Evolutionary conservation across 2,888 invertebrate genomes (phyloP), one percentile per base, ranked within the genome.

Genomic region (Kryphioiulus occultus): DNA sequence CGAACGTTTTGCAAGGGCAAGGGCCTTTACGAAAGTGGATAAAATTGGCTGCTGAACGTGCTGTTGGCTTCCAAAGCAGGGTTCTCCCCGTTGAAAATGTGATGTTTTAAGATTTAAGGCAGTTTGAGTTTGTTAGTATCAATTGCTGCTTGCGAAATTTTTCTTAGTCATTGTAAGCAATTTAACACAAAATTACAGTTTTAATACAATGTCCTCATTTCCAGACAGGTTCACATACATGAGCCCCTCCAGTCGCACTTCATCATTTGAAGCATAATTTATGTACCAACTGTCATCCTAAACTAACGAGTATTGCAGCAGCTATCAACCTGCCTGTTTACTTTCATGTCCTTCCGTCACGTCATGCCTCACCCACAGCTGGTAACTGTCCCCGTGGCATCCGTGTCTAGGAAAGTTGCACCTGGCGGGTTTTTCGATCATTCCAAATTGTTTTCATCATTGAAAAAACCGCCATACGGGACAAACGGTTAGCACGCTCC

Each of bases 401-500:
- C 59, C 59, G n/a, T n/a, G n/a, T n/a, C 7, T 22, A 59, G 59
- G 59, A 59, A 59, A n/a, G 59, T 59, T 59, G 22, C 59, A 59
- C 59, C 59, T 59, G 59, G 22, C 59, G 59, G 4, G 19, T 59
- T 59, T 59, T 59, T 7, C n/a, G n/a, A 22, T 59, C n/a, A 10
- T 59, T 47, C 19, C 19, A 19, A 47, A 47, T 47, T 9, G 12
- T 47, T 47, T 3, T 19, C 17, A 47, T 19, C 47, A 17, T 19
- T 59, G n/a, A 59, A 22, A 59, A 59, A 59, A 59, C 59, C n/a
- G 22, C 22, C 59, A 22, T 17, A 22, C 22, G 59, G 59, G 59
- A 59, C 59, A n/a, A 22, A 59, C 59, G 59, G 59, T 59, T 59
- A 59, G 59, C 22, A 59, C 59, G 59, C 59, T 59, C n/a, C 59